These are phyloP conservation scores for Heteronetta atricapilla DNA, from an alignment of 2,113 vertebrate species.

Conservation along the genomic window DNA sequence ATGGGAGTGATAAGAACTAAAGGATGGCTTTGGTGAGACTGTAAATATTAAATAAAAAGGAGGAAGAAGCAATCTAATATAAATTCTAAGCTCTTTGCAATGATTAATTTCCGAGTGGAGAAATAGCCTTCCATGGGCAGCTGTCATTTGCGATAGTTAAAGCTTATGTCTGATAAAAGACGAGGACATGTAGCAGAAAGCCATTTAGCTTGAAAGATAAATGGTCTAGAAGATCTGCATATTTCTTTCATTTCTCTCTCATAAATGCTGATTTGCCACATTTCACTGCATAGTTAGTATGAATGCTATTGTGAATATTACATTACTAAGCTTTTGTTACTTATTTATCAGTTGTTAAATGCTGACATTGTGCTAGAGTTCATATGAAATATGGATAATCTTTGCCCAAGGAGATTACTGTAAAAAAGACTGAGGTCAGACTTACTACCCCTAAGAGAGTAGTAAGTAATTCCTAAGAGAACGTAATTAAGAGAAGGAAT, in stretches of 20 bases:
- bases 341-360: background rate
- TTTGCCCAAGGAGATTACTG: accelerated
- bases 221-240: background rate
- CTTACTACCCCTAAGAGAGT: background rate
- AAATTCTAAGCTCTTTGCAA: background rate
- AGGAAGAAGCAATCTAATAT: background rate
- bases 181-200: background rate
- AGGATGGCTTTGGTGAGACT: background rate
- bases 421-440: background rate
- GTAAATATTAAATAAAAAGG: background rate
- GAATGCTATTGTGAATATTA: background rate
- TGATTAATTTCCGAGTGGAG: background rate
- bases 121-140: background rate
- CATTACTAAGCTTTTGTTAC: background rate
- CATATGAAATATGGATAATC: background rate
- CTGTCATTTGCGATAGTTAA: background rate
- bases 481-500: background rate
- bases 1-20: background rate
- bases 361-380: background rate
- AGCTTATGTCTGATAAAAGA: background rate
- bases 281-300: background rate
- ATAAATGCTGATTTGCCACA: background rate
- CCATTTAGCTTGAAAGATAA: background rate
- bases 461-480: too few species aligned
- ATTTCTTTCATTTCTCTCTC: background rate